Evolutionary conservation across 2,888 invertebrate genomes (phyloP), one percentile per base, ranked within the genome.

Genomic region (Tetragonisca angustula): DNA sequence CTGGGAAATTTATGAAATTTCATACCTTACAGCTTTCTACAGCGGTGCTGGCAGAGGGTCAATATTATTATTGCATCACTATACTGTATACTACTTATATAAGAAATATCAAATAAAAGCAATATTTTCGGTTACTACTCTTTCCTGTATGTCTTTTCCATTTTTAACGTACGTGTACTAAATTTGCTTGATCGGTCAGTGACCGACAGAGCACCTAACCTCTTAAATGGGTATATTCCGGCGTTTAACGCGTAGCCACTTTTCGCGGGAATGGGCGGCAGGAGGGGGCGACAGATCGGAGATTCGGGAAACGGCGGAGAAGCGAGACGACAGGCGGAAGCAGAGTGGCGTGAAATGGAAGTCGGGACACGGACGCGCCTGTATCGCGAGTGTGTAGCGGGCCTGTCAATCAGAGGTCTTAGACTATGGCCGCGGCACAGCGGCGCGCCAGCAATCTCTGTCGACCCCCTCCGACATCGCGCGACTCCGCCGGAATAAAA

Each of bases 311-410:
- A 85, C 76, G 87, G 62, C 76, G 79, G 76, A 74, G 83, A 86
- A 87, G 74, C 86, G 68, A 81, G 84, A 81, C 87, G 90, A 90
- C 90, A 87, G 88, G 76, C 84, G 88, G 77, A 83, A 75, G 87
- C 90, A 89, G 89, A 87, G 87, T 81, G 84, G 87, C 90, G 90
- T 90, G 90, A 90, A 90, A 90, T 89, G 85, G 85, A 89, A 90
- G 88, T 87, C 87, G 71, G 84, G 79, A 88, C 86, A 84, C 83
- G 86, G 87, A 86, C 88, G 70, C 83, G 83, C 67, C 74, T 73
- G 77, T 85, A 85, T 84, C 88, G 86, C 88, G 89, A 82, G 84
- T 83, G 83, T 88, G 83, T 90, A 81, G 83, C 84, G 75, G 70
- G 69, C 80, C 91, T 90, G 90, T 90, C 90, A 88, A 87, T 91